Evolutionary conservation across 2,113 vertebrate genomes (phyloP).

Genomic region (Suricata suricatta): DNA sequence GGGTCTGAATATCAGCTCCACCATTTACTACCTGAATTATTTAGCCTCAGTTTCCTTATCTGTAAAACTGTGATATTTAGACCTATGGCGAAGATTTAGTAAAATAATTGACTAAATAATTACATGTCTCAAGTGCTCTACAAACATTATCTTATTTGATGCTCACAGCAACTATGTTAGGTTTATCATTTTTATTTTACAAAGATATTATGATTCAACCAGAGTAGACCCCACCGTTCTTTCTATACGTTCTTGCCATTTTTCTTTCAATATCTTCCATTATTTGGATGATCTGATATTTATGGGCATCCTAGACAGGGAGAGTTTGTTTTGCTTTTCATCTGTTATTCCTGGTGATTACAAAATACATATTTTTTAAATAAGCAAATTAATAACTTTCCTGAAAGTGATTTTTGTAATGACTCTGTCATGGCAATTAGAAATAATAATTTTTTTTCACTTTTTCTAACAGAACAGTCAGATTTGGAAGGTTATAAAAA

Average conservation of each 20-base stretch:
- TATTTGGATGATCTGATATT: neutral
- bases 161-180: neutral
- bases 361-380: neutral
- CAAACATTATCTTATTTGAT: neutral
- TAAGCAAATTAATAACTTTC: neutral
- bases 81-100: neutral
- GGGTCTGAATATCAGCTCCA: neutral
- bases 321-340: neutral
- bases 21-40: neutral
- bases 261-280: neutral
- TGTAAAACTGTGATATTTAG: neutral
- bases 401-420: neutral
- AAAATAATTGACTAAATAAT: neutral
- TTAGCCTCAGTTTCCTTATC: neutral
- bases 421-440: neutral
- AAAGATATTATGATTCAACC: neutral
- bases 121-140: neutral
- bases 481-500: neutral
- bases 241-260: neutral
- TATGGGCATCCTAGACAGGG: neutral
- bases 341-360: neutral
- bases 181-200: neutral
- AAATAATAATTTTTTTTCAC: slow-evolving; percentile 1
- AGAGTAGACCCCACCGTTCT: neutral
- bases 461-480: neutral